phyloP scores from a whole-genome alignment of 2,113 vertebrate species.

The Forbesichthys papilliferus region DNA sequence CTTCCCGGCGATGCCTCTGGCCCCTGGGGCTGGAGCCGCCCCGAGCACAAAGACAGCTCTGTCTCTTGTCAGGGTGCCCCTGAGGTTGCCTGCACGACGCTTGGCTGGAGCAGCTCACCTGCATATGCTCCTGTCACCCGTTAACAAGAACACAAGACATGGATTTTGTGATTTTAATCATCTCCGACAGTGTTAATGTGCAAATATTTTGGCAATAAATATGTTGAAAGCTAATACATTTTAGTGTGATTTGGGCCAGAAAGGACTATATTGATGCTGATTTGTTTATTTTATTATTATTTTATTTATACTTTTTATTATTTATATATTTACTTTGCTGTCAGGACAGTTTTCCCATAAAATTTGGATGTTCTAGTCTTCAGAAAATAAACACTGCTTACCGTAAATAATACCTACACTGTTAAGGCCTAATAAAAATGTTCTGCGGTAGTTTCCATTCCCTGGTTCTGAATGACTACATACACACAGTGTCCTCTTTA shows the following conservation, averaged over 20 bases:
- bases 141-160: slow-evolving; percentile 11
- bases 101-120: slow-evolving; percentile 65
- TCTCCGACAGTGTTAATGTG: neutral
- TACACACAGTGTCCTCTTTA: slow-evolving; percentile 3
- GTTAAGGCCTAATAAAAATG: slow-evolving; percentile 44
- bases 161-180: slow-evolving; percentile 43
- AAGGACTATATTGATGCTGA: neutral
- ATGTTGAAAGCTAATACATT: neutral
- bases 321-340: neutral
- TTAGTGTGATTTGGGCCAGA: neutral
- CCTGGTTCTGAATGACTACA: slow-evolving; percentile 38
- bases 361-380: slow-evolving; percentile 29
- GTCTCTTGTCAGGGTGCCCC: slow-evolving; percentile 70
- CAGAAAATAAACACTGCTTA: slow-evolving; percentile 33
- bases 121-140: slow-evolving; percentile 17
- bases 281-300: slow-evolving; percentile 8
- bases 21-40: slow-evolving; percentile 70
- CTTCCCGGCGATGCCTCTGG: slow-evolving; percentile 64
- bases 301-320: neutral
- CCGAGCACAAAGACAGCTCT: slow-evolving; percentile 72
- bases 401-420: slow-evolving; percentile 49
- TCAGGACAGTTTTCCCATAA: slow-evolving; percentile 14
- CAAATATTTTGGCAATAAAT: neutral
- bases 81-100: slow-evolving; percentile 54
- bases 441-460: slow-evolving; percentile 17